These are phyloP conservation scores for Ceryle rudis DNA, from an alignment of 2,797 vertebrate species.

Conservation along the genomic window DNA sequence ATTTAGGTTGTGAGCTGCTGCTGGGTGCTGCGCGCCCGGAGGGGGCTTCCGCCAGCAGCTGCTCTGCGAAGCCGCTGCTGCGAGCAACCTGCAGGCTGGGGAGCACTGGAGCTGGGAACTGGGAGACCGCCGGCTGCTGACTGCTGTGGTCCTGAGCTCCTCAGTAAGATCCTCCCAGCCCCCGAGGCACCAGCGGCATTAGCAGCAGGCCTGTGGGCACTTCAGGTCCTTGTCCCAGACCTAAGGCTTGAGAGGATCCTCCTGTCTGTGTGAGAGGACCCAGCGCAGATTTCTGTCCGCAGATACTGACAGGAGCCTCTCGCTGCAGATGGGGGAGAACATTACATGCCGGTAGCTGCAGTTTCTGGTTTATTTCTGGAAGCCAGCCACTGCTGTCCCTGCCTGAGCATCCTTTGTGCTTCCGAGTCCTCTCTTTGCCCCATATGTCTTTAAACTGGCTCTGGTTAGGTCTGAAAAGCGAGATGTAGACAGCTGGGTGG, in stretches of 20 bases:
- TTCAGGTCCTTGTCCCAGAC: neutral
- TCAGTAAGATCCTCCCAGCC: neutral
- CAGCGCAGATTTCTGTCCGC: neutral
- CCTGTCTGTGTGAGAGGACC: neutral
- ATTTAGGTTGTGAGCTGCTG: neutral
- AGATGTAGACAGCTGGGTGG: neutral
- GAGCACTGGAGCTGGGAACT: neutral
- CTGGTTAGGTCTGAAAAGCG: neutral
- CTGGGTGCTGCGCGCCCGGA: neutral
- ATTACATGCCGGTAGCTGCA: neutral
- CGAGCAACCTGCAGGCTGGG: neutral
- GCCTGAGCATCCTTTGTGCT: neutral
- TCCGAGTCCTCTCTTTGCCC: neutral
- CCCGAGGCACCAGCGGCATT: rapidly evolving
- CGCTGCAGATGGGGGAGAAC: rapidly evolving
- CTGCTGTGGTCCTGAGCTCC: neutral
- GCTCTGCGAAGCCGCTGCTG: neutral
- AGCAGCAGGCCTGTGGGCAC: neutral
- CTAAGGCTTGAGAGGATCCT: neutral
- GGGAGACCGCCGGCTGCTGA: neutral
- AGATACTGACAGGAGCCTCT: rapidly evolving
- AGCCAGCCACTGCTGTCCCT: neutral
- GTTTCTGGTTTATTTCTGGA: neutral
- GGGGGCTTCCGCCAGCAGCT: neutral
- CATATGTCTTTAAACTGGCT: rapidly evolving